Conservation (phyloP, 2,113 vertebrate genomes). For the Sphyrna mokarran region DNA sequence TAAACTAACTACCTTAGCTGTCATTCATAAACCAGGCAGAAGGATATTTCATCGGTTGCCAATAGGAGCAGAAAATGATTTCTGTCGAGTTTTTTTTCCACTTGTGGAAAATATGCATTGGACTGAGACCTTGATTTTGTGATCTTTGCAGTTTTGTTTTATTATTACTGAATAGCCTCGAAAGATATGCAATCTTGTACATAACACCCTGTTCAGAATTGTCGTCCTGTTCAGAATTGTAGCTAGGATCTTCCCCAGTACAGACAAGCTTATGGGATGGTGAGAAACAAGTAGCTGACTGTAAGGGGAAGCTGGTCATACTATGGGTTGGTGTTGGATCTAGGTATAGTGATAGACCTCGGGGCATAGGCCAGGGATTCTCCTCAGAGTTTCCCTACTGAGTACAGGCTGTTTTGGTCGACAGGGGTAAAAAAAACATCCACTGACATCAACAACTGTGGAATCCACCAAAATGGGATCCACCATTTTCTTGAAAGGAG, state of each 20-base stretch:
- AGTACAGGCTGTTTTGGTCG: neutral
- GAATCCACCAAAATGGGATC: neutral
- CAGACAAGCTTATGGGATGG: neutral
- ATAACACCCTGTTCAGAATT: neutral
- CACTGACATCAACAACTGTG: neutral
- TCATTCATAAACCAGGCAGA: neutral
- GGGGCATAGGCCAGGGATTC: neutral
- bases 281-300: neutral
- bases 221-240: neutral
- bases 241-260: neutral
- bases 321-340: neutral
- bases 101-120: neutral
- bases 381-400: neutral
- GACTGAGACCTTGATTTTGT: neutral
- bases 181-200: neutral
- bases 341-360: neutral
- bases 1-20: neutral
- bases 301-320: neutral
- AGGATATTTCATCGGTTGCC: neutral
- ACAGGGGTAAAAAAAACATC: neutral
- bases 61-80: neutral
- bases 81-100: neutral
- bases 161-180: neutral
- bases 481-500: neutral
- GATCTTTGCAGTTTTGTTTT: neutral